Evolutionary conservation across 30 jellyfish, hydroid and myxozoan genomes (phyloP), one percentile per base, ranked within the genome.

Genomic region (Rhopilema esculentum): DNA sequence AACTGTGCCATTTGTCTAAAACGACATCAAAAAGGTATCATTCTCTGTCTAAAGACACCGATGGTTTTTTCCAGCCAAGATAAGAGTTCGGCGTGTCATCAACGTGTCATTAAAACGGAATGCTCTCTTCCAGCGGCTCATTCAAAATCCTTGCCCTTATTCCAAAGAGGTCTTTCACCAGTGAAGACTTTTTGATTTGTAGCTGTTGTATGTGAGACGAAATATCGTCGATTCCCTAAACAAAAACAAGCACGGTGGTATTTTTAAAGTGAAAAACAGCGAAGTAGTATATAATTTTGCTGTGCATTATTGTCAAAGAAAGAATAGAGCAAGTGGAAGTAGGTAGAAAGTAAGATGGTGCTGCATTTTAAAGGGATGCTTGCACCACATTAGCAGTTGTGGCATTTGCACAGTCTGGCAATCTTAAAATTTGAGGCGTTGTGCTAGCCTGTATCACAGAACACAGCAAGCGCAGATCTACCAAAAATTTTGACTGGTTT

Each of bases 181-280:
- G 27, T 0, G 75, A 49, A 80, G 90, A 67, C 24, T 80, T 80
- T 49, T 80, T 80, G 24, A 19, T 64, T 67, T 80, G 82, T 69
- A 80, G 52, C 65, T 80, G 90, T n/a, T 80, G 63, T 17, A 80
- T 30, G 61, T 67, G 51, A 80, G 20, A 18, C 15, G 66, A 27
- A 49, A 80, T 69, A 30, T 80, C 90, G 64, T 80, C 82, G 21
- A 80, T 80, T 80, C 68, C 49, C 90, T 80, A 40, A 16, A 27
- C 48, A 57, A 4, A 8, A 69, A 69, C 16, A 24, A 25, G 23
- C 33, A 22, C 8, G 57, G n/a, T n/a, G n/a, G n/a, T n/a, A n/a
- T n/a, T n/a, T n/a, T n/a, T n/a, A 64, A 9, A 64, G 29, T 2
- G 73, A 63, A 6, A 63, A 17, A 17, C n/a, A 17, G 16, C n/a